These are phyloP conservation scores for Etheostoma cragini DNA, from an alignment of 2,113 vertebrate genomes.

Conservation along the genomic window DNA sequence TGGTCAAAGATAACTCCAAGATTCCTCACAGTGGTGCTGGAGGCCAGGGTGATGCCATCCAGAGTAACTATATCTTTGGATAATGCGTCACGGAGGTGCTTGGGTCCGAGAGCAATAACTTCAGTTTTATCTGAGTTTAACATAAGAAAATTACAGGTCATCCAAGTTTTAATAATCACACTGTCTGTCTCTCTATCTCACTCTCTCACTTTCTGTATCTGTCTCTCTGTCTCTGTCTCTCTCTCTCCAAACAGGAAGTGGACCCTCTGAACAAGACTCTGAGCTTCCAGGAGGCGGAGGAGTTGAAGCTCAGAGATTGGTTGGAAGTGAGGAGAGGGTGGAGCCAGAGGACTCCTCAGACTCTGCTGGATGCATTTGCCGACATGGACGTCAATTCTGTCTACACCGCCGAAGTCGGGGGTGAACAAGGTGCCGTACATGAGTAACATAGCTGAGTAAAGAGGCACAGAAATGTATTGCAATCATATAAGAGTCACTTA, in stretches of 20 bases:
- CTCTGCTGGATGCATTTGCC: constrained; percentile 83
- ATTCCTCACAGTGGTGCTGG: too few species aligned
- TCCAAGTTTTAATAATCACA: too few species aligned
- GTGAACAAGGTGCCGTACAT: constrained; percentile 56
- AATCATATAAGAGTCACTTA: too few species aligned
- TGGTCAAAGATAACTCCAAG: too few species aligned
- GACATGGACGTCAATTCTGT: constrained; percentile 76
- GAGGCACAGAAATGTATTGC: too few species aligned
- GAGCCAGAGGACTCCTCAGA: constrained; percentile 79
- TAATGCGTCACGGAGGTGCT: too few species aligned
- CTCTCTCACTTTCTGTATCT: background rate
- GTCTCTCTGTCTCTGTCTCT: constrained; percentile 25
- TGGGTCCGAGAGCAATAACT: too few species aligned
- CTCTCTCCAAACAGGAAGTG: constrained; percentile 68
- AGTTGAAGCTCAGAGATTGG: constrained; percentile 74
- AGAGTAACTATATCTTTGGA: too few species aligned
- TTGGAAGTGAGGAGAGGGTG: constrained; percentile 71
- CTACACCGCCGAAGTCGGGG: constrained; percentile 27
- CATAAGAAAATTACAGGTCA: too few species aligned
- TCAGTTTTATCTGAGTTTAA: too few species aligned
- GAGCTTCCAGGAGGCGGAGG: constrained; percentile 80
- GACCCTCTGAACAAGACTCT: constrained; percentile 81
- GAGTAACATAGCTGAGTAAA: too few species aligned
- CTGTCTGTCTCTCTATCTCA: background rate
- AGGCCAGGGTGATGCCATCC: too few species aligned